phyloP scores from a whole-genome alignment of 2,888 invertebrate genomes.

The Silvanus unidentatus region DNA sequence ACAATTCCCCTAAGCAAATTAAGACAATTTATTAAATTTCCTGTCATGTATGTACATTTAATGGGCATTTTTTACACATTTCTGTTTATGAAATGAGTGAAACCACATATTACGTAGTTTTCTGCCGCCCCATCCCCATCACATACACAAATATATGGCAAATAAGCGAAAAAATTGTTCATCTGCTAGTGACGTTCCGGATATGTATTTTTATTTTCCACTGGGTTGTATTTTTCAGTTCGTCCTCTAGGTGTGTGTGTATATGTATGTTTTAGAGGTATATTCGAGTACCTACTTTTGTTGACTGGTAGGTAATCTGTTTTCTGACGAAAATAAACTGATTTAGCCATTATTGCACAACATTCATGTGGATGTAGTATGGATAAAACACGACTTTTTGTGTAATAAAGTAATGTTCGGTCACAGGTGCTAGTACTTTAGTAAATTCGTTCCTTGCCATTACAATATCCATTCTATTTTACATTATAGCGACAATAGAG shows the following conservation, averaged over 20 bases:
- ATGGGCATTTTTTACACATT: too few relatives aligned
- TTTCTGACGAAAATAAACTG: conserved; percentile 1
- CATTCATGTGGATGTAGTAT: not conserved
- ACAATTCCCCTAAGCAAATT: too few relatives aligned
- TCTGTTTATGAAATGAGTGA: too few relatives aligned
- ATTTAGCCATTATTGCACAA: not conserved
- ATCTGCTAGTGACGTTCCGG: not conserved
- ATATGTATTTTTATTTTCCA: not conserved
- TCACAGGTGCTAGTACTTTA: conserved; percentile 34
- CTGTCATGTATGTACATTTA: too few relatives aligned
- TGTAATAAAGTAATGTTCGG: conserved; percentile 10
- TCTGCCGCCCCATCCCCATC: too few relatives aligned
- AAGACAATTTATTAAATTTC: too few relatives aligned
- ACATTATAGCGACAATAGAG: conserved; percentile 29
- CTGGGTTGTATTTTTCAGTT: too few relatives aligned
- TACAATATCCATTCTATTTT: conserved; percentile 35
- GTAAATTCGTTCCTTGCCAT: conserved; percentile 35
- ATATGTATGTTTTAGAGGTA: too few relatives aligned
- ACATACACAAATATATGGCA: not conserved
- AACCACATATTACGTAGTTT: too few relatives aligned
- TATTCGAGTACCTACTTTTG: too few relatives aligned
- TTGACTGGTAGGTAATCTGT: not conserved
- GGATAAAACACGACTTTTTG: not conserved
- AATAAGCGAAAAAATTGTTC: conserved; percentile 2
- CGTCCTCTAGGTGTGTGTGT: too few relatives aligned